Evolutionary conservation across 1,140 invertebrate species (phyloP).

Genomic region (Drosophila pseudoananassae): DNA sequence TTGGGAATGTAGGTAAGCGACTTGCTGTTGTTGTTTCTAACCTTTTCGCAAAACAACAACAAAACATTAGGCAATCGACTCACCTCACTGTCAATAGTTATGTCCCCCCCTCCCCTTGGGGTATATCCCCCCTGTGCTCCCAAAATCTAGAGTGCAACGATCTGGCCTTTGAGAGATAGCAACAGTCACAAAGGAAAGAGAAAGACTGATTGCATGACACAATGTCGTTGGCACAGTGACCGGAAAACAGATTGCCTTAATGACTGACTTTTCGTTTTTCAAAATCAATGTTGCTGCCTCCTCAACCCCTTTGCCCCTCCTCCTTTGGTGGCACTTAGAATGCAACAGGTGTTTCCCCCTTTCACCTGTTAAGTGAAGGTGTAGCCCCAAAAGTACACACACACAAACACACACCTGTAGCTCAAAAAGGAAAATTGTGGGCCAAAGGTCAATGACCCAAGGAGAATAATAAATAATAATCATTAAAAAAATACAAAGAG

Average conservation of each 20-base stretch:
- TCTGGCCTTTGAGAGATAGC: constrained; percentile 61
- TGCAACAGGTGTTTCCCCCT: constrained; percentile 17
- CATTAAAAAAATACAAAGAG: too few species aligned
- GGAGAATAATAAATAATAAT: background rate
- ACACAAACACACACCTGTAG: background rate
- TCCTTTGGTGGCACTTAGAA: constrained; percentile 7
- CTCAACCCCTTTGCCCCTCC: background rate
- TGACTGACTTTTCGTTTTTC: constrained; percentile 72
- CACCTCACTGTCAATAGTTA: constrained; percentile 68
- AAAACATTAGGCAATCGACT: constrained; percentile 71
- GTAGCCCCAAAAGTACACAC: background rate
- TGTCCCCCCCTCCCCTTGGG: constrained; percentile 1
- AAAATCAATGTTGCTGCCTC: constrained; percentile 50
- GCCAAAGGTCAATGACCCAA: background rate
- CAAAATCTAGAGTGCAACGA: constrained; percentile 64
- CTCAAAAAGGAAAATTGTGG: background rate
- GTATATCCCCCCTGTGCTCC: background rate
- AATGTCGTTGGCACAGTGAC: constrained; percentile 80
- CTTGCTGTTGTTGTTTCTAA: constrained; percentile 69
- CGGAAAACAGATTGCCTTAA: constrained; percentile 76
- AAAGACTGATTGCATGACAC: constrained; percentile 61
- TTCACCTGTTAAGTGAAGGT: background rate
- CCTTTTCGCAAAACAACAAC: constrained; percentile 57
- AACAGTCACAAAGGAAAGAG: background rate
- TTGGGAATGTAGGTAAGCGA: constrained; percentile 79